These are phyloP conservation scores for Pherbina coryleti DNA, from an alignment of 2,888 invertebrate genomes.

Conservation along the genomic window DNA sequence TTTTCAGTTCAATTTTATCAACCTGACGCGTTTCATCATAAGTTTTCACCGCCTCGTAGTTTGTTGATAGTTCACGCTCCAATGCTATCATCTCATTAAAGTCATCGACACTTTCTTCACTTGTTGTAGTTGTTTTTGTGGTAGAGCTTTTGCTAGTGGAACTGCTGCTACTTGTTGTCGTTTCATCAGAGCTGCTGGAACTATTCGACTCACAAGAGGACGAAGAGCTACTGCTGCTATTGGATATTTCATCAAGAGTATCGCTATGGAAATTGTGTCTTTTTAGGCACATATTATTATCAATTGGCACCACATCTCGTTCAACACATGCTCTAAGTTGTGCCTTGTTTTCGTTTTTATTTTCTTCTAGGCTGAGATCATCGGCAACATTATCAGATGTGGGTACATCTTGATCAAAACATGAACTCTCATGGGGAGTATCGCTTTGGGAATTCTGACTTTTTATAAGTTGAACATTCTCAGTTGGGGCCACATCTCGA, in stretches of 20 bases:
- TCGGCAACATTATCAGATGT: background rate
- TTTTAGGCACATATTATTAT: background rate
- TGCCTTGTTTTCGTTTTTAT: background rate
- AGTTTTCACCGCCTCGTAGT: constrained; percentile 29
- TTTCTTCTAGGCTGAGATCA: background rate
- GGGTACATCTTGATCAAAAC: background rate
- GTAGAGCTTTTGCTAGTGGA: constrained; percentile 24
- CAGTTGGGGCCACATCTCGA: background rate
- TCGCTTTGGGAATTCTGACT: too few species aligned
- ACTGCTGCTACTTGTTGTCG: constrained; percentile 43
- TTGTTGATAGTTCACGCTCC: constrained; percentile 60
- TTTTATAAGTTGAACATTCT: too few species aligned
- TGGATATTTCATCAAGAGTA: background rate
- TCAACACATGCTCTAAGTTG: background rate
- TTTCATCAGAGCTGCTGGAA: constrained; percentile 20
- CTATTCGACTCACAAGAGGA: constrained; percentile 46
- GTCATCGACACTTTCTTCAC: constrained; percentile 52
- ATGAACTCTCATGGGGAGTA: too few species aligned
- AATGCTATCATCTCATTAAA: constrained; percentile 61
- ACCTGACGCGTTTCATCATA: background rate
- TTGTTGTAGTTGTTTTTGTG: background rate
- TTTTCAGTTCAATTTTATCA: background rate
- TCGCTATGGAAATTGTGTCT: background rate
- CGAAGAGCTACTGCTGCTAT: constrained; percentile 3
- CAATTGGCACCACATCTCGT: background rate